Conservation (phyloP, 2,113 vertebrate species). For the Erythrolamprus reginae region DNA sequence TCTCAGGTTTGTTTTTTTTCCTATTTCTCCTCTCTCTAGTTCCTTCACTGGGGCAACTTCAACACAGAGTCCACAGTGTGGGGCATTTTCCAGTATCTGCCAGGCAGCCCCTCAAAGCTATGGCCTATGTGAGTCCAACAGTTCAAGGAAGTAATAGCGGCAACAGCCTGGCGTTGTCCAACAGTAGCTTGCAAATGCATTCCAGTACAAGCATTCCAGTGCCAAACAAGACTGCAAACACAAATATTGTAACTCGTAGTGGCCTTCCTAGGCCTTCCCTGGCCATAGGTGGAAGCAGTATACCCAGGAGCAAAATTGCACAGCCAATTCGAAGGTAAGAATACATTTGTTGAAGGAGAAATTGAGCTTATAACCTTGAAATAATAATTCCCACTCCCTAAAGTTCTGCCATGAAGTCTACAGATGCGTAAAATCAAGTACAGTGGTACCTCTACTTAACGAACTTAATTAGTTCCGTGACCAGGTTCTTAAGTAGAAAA, state of each 20-base stretch:
- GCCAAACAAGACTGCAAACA: conserved; percentile 77
- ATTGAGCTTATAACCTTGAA: background rate
- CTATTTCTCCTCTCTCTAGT: conserved; percentile 66
- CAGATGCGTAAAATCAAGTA: no score
- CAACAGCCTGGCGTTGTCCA: background rate
- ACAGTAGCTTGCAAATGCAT: background rate
- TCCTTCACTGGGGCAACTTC: conserved; percentile 88
- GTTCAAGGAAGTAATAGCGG: conserved; percentile 76
- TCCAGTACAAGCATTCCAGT: conserved; percentile 70
- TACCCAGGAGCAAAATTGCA: conserved; percentile 88
- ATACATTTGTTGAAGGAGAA: background rate
- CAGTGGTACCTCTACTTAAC: no score
- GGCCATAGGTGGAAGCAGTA: conserved; percentile 79
- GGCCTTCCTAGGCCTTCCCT: conserved; percentile 89
- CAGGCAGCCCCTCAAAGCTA: conserved; percentile 88
- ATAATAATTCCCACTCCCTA: background rate
- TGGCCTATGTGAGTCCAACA: conserved; percentile 93
- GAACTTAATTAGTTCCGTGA: no score
- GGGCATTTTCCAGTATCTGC: conserved; percentile 83
- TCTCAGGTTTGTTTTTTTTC: background rate
- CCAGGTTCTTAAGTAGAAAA: no score
- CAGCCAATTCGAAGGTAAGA: conserved; percentile 90
- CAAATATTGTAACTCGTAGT: conserved; percentile 76
- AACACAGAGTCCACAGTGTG: conserved; percentile 88
- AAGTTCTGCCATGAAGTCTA: background rate